Conservation (phyloP, 2,888 invertebrate genomes). For the Ectobius pallidus region DNA sequence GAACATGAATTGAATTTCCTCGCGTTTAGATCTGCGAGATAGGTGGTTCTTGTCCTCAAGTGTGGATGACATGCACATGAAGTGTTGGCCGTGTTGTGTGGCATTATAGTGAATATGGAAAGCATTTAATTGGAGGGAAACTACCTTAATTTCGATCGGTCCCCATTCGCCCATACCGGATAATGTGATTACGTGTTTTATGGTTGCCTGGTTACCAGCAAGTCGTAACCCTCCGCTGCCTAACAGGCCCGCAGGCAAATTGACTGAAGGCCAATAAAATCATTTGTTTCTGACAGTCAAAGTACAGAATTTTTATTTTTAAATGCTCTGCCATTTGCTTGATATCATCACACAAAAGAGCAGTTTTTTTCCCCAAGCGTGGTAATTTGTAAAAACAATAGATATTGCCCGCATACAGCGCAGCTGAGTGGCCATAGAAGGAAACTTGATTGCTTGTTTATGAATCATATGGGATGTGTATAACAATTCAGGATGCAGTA, state of each 20-base stretch:
- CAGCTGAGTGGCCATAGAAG: too few relatives aligned
- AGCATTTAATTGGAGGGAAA: conserved; percentile 20
- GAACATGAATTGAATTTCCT: too few relatives aligned
- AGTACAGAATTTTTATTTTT: conserved; percentile 26
- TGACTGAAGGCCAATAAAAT: conserved; percentile 30
- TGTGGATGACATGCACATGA: background rate
- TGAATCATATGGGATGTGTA: conserved; percentile 19
- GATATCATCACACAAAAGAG: conserved; percentile 5
- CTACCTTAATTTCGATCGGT: conserved; percentile 26
- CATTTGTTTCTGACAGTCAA: conserved; percentile 25
- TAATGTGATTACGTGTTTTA: conserved; percentile 31
- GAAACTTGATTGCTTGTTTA: conserved; percentile 13
- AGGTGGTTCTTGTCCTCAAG: background rate
- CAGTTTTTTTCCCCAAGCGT: conserved; percentile 12
- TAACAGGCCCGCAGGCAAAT: conserved; percentile 10
- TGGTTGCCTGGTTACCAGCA: conserved; percentile 28
- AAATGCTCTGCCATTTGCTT: conserved; percentile 21
- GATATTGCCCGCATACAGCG: background rate
- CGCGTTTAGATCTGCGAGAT: too few relatives aligned
- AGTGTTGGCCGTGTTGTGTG: background rate
- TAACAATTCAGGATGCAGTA: background rate
- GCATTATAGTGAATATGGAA: conserved; percentile 22
- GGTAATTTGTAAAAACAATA: conserved; percentile 16
- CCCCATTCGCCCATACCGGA: conserved; percentile 13
- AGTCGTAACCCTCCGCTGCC: conserved; percentile 18